Evolutionary conservation across 2,888 invertebrate species (phyloP), one percentile per base, ranked within the genome.

Genomic region (Idaea straminata): DNA sequence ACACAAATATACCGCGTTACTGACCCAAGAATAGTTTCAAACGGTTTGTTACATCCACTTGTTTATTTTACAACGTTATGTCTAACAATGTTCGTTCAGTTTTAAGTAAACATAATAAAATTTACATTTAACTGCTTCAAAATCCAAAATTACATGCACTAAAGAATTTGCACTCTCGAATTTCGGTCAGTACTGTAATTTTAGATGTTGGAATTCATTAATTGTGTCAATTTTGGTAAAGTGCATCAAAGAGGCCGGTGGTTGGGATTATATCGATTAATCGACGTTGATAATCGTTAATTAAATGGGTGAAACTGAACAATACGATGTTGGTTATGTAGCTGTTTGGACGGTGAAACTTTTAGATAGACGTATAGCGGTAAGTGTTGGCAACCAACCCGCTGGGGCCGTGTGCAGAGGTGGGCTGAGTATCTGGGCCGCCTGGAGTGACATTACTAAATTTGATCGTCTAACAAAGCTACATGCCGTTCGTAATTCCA

Each of bases 361-460:
- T 82, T 84, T 77, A 82, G 47, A 82, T 63, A 69, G 69, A 70
- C 70, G 66, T 69, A 70, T 66, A 68, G 58, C 60, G 64, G 25
- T 35, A 63, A 65, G 64, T 70, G 80, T 91, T 91, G 92, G 92
- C 92, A 91, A 78, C 89, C 84, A 62, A 64, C 73, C 79, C 73
- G 72, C 77, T 87, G 83, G 92, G 84, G 92, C 92, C 92, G 92
- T 92, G 92, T 85, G 92, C 92, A 92, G 83, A 87, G 85, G 86
- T 86, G 81, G 85, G 87, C 82, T 79, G 82, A 78, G 89, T 89
- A 92, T 91, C 88, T 90, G 88, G 91, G 90, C 82, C 92, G 90
- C 75, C 92, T 92, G 92, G 92, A 92, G 89, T 90, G 91, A 91
- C 92, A 91, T 86, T 88, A 91, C 91, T 92, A 92, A 90, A 91